Percentiles rank a stretch among this genome's conserved stretches.
Evolutionary conservation across 2,113 vertebrate species (phyloP).

Genomic region (Lepidothrix coronata): DNA sequence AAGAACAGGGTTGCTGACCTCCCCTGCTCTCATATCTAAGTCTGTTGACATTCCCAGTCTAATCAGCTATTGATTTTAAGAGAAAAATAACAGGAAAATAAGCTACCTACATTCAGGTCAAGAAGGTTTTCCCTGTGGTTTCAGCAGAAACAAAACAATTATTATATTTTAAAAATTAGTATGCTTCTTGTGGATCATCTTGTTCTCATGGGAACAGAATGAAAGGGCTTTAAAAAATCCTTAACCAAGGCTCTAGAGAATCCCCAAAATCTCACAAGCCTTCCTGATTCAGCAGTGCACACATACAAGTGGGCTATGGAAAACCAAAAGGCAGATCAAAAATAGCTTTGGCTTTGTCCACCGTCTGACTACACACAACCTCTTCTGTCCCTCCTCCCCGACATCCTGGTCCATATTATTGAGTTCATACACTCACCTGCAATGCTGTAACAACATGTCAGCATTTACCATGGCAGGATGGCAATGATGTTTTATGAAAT

Average conservation of each 20-base stretch:
- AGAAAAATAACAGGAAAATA: neutral
- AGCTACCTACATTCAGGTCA: neutral
- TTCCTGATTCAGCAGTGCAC: neutral
- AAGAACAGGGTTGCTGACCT: neutral
- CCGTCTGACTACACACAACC: neutral
- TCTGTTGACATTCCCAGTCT: neutral
- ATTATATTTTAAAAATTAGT: neutral
- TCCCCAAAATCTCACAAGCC: neutral
- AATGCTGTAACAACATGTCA: neutral
- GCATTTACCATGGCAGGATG: neutral
- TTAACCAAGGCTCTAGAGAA: neutral
- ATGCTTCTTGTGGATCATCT: neutral
- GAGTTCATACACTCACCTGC: neutral
- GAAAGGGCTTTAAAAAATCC: neutral
- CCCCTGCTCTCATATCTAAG: neutral
- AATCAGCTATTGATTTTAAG: neutral
- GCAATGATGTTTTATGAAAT: neutral
- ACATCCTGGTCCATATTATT: fast-evolving
- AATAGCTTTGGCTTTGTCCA: neutral
- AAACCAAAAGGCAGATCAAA: neutral
- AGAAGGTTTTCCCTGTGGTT: neutral
- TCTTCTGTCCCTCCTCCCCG: neutral
- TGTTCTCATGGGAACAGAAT: neutral
- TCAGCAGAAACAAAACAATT: neutral
- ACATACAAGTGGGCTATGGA: fast-evolving